Base-by-base conservation (phyloP, 2,797 vertebrate genomes). In the Cirrhinus mrigala region DNA sequence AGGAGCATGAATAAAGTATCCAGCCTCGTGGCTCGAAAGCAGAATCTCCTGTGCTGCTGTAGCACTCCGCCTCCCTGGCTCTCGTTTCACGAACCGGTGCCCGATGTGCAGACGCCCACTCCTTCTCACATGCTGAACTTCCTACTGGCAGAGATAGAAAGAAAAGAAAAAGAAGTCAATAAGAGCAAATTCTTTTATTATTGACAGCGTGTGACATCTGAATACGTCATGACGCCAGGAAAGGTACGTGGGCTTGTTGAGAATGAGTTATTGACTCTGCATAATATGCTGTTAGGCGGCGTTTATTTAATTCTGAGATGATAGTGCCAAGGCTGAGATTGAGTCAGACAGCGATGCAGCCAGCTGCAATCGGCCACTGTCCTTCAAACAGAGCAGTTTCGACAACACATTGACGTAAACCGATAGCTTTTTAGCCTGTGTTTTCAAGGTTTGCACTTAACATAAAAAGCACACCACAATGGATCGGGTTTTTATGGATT, bases 1-100 rank as follows among this genome's bases (percentile, higher is more conserved):
- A 88, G 83, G 91, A 91, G 88, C 91, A 91, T 92, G 90, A 94
- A 95, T 93, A 93, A 96, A 85, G 82, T 89, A 96, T 96, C 95
- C 95, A 93, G 88, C 89, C 89, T 66, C 54, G 79, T 89, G 86
- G 86, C 87, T 84, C 48, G 52, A 70, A 62, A 79, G 50, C 27
- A 22, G 76, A 89, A 71, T 79, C 56, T 76, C 48, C 44, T 37
- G 81, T 76, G 24, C 71, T 62, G 33, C 58, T 33, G 33, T 66
- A 66, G 82, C 80, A 44, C 85, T 81, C 60, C n/a, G 54, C 24
- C 80, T 83, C 77, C 40, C 71, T 85, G 82, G 81, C 48, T 83
- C 60, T 69, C 40, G 75, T 85, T 86, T 86, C 85, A 87, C 74
- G 46, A 75, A 77, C 86, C 82, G 44, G 76, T 85, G 85, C 79